Percentiles rank a stretch among this genome's conserved stretches.
These are phyloP conservation scores for Hypothenemus hampei DNA, from an alignment of 1,140 invertebrate species.

Conservation along the genomic window DNA sequence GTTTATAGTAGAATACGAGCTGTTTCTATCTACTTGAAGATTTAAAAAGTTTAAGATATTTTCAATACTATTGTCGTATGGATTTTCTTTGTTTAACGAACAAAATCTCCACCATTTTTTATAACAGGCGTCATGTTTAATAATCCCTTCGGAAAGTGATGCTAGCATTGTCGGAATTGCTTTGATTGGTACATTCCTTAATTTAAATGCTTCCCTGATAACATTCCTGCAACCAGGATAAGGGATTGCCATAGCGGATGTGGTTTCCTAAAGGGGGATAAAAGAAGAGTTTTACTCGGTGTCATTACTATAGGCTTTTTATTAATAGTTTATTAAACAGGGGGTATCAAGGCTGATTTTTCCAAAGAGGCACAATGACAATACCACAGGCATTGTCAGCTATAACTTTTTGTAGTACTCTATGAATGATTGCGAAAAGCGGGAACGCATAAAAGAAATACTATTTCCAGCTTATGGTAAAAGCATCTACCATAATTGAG, in stretches of 20 bases:
- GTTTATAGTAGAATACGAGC: constrained; percentile 1
- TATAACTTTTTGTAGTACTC: not conserved
- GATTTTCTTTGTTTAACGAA: not conserved
- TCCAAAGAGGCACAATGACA: not conserved
- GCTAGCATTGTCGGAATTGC: not conserved
- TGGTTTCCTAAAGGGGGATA: not conserved
- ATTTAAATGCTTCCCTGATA: constrained; percentile 10
- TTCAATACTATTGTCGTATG: not conserved
- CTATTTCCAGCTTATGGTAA: constrained; percentile 33
- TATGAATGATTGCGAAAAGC: constrained; percentile 38
- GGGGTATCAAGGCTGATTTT: not conserved
- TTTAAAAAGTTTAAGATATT: not conserved
- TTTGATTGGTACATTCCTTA: not conserved
- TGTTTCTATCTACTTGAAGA: not conserved
- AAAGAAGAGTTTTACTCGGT: not conserved
- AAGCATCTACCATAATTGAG: constrained; percentile 31
- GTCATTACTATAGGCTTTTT: not conserved
- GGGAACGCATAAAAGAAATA: constrained; percentile 39
- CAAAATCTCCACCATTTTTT: constrained; percentile 1
- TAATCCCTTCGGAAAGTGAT: not conserved
- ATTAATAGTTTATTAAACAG: not conserved
- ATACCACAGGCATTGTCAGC: not conserved
- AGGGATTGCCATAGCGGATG: not conserved
- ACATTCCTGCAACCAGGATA: constrained; percentile 8
- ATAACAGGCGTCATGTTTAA: not conserved